Conservation (phyloP, 2,113 vertebrate species). For the Passer domesticus region DNA sequence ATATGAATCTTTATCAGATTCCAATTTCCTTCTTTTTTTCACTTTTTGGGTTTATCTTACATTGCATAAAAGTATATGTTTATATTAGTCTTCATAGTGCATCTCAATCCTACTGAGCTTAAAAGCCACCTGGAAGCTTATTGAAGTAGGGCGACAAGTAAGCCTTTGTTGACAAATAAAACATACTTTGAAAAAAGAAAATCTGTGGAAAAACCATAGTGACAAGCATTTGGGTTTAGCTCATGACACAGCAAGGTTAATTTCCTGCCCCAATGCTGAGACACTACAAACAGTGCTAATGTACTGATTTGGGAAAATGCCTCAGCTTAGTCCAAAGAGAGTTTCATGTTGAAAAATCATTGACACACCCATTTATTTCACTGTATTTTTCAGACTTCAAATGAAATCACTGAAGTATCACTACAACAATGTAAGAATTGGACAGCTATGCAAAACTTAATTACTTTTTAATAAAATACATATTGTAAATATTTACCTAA, state of each 20-base stretch:
- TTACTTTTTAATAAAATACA: neutral
- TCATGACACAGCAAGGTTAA: constrained; percentile 20
- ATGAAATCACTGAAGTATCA: neutral
- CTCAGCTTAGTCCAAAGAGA: constrained; percentile 16
- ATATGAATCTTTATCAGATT: neutral
- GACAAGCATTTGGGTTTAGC: neutral
- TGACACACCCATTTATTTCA: neutral
- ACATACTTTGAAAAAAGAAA: neutral
- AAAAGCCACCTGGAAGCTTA: neutral
- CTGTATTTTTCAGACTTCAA: neutral
- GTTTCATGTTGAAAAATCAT: neutral
- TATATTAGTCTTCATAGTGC: neutral
- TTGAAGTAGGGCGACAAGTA: neutral
- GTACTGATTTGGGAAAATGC: neutral
- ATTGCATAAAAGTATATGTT: neutral
- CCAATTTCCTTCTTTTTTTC: neutral
- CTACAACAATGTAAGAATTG: neutral
- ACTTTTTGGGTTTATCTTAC: neutral
- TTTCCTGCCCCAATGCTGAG: constrained; percentile 26
- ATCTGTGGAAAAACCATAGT: neutral
- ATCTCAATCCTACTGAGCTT: neutral
- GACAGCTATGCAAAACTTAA: neutral
- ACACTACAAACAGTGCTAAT: neutral
- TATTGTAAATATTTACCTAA: neutral
- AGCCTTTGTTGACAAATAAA: neutral